Conservation (phyloP, 2,113 vertebrate genomes). For the Gadus macrocephalus region DNA sequence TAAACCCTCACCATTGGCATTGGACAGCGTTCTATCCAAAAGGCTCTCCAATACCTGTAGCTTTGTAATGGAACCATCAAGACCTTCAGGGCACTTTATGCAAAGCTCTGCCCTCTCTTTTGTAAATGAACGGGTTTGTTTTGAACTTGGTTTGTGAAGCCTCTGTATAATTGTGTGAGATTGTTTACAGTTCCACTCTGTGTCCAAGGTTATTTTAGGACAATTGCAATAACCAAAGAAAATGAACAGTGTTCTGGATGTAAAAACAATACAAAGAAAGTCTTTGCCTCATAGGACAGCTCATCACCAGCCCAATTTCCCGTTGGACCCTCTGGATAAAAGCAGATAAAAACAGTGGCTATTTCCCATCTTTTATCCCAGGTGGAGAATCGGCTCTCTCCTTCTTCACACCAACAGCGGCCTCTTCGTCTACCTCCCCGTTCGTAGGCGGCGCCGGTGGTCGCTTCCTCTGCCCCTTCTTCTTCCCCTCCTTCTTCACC, state of each 20-base stretch:
- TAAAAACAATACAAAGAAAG: slow-evolving; percentile 7
- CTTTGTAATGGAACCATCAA: no score
- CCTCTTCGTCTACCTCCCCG: slow-evolving; percentile 30
- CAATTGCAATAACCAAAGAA: background rate
- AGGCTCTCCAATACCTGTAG: no score
- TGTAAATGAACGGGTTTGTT: background rate
- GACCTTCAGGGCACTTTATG: no score
- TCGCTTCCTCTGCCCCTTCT: slow-evolving; percentile 59
- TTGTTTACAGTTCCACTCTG: slow-evolving; percentile 1
- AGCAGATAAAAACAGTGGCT: slow-evolving; percentile 16
- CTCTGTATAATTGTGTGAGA: background rate
- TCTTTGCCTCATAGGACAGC: background rate
- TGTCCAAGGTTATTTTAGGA: background rate
- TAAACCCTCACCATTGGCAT: no score
- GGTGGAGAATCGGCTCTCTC: slow-evolving; percentile 41
- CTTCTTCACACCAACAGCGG: slow-evolving; percentile 47
- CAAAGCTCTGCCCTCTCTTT: background rate
- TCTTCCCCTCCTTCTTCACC: slow-evolving; percentile 36
- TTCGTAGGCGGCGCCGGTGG: slow-evolving; percentile 24
- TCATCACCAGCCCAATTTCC: background rate
- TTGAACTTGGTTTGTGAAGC: no score
- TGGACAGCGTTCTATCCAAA: no score
- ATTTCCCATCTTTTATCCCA: slow-evolving; percentile 32
- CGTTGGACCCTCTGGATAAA: background rate
- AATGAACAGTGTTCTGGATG: background rate